phyloP scores from a whole-genome alignment of 2,113 vertebrate species.

The Serinus canaria region DNA sequence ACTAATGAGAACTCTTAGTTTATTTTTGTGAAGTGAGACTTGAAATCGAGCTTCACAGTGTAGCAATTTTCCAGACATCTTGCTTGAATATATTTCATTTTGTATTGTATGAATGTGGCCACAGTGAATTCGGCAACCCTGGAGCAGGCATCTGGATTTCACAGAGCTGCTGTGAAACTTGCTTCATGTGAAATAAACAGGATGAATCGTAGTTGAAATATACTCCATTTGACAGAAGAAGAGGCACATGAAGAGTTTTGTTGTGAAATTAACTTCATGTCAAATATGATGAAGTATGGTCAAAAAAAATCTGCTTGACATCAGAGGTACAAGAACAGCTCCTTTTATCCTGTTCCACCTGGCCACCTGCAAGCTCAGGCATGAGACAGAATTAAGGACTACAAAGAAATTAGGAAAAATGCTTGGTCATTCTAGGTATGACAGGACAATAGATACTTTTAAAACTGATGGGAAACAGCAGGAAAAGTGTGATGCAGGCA shows the following conservation, averaged over 20 bases:
- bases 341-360: background rate
- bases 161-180: background rate
- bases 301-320: background rate
- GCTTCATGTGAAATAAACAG: background rate
- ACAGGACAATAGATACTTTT: background rate
- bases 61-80: background rate
- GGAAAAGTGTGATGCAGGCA: background rate
- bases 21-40: constrained; percentile 18
- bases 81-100: background rate
- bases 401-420: background rate
- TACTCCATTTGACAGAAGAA: background rate
- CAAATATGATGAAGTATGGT: background rate
- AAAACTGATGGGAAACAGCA: background rate
- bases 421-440: background rate
- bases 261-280: background rate
- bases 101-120: background rate
- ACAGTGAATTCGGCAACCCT: background rate
- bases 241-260: background rate
- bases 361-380: background rate
- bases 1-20: constrained; percentile 34
- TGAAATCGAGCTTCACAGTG: constrained; percentile 24
- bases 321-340: background rate
- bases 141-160: background rate
- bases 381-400: background rate
- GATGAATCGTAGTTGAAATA: background rate